These are phyloP conservation scores for Ommatoiulus sabulosus DNA, from an alignment of 2,888 invertebrate species.

Conservation along the genomic window DNA sequence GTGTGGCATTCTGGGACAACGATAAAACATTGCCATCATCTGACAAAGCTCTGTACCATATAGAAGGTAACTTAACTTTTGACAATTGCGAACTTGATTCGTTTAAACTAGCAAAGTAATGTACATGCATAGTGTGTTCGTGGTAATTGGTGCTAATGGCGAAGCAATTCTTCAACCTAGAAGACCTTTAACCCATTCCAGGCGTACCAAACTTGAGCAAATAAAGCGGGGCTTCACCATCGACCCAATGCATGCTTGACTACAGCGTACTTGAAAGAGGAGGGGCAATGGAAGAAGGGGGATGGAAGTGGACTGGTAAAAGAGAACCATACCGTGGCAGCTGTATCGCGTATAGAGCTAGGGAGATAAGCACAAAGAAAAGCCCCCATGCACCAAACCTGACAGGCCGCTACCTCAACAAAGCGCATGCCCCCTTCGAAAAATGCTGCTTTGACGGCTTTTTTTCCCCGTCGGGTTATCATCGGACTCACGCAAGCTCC, in stretches of 20 bases:
- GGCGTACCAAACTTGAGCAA: neutral
- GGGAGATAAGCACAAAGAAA: constrained; percentile 42
- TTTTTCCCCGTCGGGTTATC: constrained; percentile 17
- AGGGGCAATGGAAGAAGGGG: neutral
- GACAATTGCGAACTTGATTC: too few relatives aligned
- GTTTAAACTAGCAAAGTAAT: too few relatives aligned
- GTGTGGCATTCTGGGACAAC: too few relatives aligned
- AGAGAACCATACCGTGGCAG: constrained; percentile 15
- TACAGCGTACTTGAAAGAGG: neutral
- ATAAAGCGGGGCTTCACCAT: neutral
- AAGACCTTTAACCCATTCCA: neutral
- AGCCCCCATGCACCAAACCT: neutral
- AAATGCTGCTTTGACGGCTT: constrained; percentile 45
- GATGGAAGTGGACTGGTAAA: constrained; percentile 17
- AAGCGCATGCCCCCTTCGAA: constrained; percentile 23
- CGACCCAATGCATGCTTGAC: neutral
- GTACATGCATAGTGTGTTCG: neutral
- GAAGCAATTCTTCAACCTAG: neutral
- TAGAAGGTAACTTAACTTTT: too few relatives aligned
- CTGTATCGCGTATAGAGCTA: neutral
- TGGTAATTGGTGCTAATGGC: neutral
- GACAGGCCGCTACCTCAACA: constrained; percentile 32
- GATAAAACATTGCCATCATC: too few relatives aligned
- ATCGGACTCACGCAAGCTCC: constrained; percentile 29
- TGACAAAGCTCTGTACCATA: too few relatives aligned